Conservation (phyloP, 2,888 invertebrate species). For the Arge pagana region DNA sequence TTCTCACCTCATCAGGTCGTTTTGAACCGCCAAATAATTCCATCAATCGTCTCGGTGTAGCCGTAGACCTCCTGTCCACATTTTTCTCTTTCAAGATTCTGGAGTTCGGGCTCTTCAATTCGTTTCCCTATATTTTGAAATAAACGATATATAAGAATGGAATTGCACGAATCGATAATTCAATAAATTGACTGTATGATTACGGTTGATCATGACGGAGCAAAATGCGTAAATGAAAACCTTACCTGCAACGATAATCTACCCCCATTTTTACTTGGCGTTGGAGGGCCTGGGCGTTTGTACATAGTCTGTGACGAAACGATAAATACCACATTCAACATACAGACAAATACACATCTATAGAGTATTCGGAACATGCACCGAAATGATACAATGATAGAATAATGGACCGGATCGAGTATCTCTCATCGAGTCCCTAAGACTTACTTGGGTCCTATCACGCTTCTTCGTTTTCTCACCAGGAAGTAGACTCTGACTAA, state of each 20-base stretch:
- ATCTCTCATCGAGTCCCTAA: conserved; percentile 2
- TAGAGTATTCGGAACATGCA: conserved; percentile 20
- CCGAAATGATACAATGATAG: conserved; percentile 49
- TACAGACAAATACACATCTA: conserved; percentile 1
- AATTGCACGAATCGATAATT: neutral
- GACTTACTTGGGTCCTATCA: conserved; percentile 50
- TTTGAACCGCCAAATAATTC: conserved; percentile 40
- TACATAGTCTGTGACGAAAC: conserved; percentile 68
- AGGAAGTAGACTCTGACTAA: conserved; percentile 54
- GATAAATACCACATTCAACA: conserved; percentile 30
- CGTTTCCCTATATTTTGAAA: conserved; percentile 41
- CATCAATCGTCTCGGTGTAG: conserved; percentile 48
- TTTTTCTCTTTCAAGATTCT: conserved; percentile 47
- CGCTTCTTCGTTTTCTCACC: conserved; percentile 51
- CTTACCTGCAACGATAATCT: conserved; percentile 72
- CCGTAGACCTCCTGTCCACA: conserved; percentile 43
- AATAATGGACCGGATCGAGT: neutral
- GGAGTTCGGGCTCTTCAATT: conserved; percentile 44
- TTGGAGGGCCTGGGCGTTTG: conserved; percentile 85
- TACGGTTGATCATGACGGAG: conserved; percentile 1
- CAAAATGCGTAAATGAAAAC: conserved; percentile 1
- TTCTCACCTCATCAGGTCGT: conserved; percentile 49
- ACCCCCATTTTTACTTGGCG: conserved; percentile 82
- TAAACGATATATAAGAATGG: conserved; percentile 9
- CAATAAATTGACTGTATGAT: neutral